Percentiles rank a stretch among this genome's conserved stretches.
Conservation (phyloP, 1,140 invertebrate species). For the Diabrotica virgifera region DNA sequence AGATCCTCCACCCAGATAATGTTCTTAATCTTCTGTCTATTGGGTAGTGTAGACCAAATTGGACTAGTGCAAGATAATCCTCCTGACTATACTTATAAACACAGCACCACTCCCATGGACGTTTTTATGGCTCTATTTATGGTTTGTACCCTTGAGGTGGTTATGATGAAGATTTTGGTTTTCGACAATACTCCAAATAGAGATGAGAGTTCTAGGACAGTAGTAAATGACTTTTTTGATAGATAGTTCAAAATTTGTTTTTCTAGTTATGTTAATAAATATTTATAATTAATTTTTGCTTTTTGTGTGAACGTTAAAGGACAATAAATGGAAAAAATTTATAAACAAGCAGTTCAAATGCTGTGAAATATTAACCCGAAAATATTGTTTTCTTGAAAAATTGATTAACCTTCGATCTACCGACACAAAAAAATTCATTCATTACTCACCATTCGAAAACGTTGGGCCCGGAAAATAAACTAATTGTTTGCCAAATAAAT, state of each 20-base stretch:
- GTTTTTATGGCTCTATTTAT: slow-evolving; percentile 46
- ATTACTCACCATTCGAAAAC: too few species aligned
- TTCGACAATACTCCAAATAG: slow-evolving; percentile 35
- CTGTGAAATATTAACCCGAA: too few species aligned
- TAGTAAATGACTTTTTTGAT: slow-evolving; percentile 26
- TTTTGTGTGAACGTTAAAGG: too few species aligned
- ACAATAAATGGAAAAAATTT: too few species aligned
- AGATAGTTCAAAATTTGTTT: slow-evolving; percentile 1
- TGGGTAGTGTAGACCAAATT: slow-evolving; percentile 26
- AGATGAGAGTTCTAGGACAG: slow-evolving; percentile 17
- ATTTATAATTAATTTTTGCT: too few species aligned
- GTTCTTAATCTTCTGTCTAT: slow-evolving; percentile 20
- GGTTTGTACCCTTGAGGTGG: slow-evolving; percentile 45
- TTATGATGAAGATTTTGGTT: slow-evolving; percentile 42
- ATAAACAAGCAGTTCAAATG: too few species aligned
- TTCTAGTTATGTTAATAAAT: too few species aligned
- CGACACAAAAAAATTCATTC: too few species aligned
- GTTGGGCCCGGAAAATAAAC: too few species aligned
- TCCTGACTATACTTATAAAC: slow-evolving; percentile 22
- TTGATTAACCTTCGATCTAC: too few species aligned
- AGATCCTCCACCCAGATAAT: slow-evolving; percentile 2
- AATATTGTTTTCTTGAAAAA: too few species aligned
- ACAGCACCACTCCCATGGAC: slow-evolving; percentile 38
- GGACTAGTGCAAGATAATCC: slow-evolving; percentile 31
- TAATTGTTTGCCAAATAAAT: too few species aligned